Conservation (phyloP, 2,113 vertebrate genomes). For the Sinocyclocheilus maitianheensis region DNA sequence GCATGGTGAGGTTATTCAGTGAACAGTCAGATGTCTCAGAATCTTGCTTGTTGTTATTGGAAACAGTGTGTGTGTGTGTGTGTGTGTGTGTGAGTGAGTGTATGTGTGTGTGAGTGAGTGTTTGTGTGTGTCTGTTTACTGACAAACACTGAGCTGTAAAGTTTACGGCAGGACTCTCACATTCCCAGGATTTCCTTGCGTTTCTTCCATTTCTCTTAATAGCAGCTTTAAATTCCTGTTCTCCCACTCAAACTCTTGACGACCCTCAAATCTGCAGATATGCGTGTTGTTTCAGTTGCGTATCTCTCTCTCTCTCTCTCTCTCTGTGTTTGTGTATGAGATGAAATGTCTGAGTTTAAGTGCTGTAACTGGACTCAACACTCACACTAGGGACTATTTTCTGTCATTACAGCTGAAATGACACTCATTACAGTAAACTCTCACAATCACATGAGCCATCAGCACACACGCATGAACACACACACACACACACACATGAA, state of each 20-base stretch:
- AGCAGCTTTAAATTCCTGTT: conserved; percentile 29
- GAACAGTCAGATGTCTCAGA: neutral
- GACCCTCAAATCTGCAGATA: conserved; percentile 29
- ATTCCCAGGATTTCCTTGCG: conserved; percentile 47
- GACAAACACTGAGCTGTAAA: conserved; percentile 42
- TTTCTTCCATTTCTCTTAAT: conserved; percentile 27
- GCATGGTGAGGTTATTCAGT: conserved; percentile 20
- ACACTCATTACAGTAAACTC: neutral
- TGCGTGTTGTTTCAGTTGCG: conserved; percentile 20
- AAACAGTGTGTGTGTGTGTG: neutral
- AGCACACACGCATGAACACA: neutral
- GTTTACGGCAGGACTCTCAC: conserved; percentile 34
- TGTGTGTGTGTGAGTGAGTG: too few species aligned
- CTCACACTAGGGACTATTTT: neutral
- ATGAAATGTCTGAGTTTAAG: too few species aligned
- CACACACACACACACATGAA: too few species aligned
- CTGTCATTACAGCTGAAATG: conserved; percentile 10
- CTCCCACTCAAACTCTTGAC: conserved; percentile 13
- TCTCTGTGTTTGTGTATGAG: too few species aligned
- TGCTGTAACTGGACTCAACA: conserved; percentile 12
- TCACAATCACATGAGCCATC: neutral
- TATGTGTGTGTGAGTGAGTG: too few species aligned
- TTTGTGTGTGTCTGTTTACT: neutral
- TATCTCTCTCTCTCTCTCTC: too few species aligned
- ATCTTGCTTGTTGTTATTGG: neutral